Conservation (phyloP, 2,113 vertebrate species). For the Prunella fulvescens region DNA sequence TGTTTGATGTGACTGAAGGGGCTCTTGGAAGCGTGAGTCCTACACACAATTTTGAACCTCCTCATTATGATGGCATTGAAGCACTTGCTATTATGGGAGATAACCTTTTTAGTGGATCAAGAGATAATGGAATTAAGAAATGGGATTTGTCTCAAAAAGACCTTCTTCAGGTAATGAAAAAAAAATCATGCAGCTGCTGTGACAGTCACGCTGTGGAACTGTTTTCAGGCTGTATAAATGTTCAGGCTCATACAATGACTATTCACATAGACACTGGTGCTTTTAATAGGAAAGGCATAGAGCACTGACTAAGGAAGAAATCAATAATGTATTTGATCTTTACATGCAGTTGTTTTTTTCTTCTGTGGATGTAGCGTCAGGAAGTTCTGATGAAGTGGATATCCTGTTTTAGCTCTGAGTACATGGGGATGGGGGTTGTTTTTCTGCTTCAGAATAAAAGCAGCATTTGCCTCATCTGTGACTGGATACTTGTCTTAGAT, state of each 20-base stretch:
- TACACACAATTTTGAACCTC: slow-evolving; percentile 86
- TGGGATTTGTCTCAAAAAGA: slow-evolving; percentile 91
- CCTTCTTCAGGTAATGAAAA: slow-evolving; percentile 82
- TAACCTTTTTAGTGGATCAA: slow-evolving; percentile 87
- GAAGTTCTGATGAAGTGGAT: not conserved
- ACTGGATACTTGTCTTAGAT: not conserved
- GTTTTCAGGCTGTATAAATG: not conserved
- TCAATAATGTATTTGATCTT: not conserved
- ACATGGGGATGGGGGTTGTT: not conserved
- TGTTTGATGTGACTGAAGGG: slow-evolving; percentile 93
- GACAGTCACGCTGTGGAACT: not conserved
- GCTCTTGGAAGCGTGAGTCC: slow-evolving; percentile 87
- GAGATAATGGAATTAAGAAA: slow-evolving; percentile 91
- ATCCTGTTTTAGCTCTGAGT: not conserved
- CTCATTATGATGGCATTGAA: slow-evolving; percentile 92
- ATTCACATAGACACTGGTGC: not conserved
- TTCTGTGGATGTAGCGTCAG: not conserved
- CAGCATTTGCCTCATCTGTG: not conserved
- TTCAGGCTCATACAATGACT: not conserved
- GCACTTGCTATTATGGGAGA: slow-evolving; percentile 83
- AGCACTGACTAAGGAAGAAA: not conserved
- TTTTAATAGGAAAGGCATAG: not conserved
- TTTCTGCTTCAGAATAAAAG: not conserved
- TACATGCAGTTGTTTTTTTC: not conserved
- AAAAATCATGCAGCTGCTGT: not conserved